These are phyloP conservation scores for Notechis scutatus DNA, from an alignment of 2,113 vertebrate genomes.

Conservation along the genomic window DNA sequence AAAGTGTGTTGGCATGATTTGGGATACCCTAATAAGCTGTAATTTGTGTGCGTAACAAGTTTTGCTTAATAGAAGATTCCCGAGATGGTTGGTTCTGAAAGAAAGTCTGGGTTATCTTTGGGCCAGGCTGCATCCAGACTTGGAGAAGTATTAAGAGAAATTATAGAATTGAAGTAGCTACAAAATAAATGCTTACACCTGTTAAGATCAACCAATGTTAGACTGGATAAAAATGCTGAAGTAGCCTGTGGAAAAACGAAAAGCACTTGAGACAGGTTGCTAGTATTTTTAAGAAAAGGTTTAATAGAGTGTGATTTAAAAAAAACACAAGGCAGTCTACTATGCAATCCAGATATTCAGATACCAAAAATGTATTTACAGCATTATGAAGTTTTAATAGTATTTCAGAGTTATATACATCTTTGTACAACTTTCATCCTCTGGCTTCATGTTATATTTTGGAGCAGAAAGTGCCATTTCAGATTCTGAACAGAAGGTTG, in stretches of 20 bases:
- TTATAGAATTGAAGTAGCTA: background rate
- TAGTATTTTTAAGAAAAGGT: background rate
- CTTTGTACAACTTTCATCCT: background rate
- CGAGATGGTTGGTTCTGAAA: background rate
- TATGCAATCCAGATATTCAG: background rate
- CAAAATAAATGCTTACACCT: background rate
- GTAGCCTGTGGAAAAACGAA: background rate
- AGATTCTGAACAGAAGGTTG: constrained; percentile 22
- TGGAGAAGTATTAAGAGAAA: background rate
- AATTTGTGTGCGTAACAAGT: background rate
- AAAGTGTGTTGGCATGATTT: background rate
- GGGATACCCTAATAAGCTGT: background rate
- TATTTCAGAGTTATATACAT: background rate
- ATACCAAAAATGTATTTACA: background rate
- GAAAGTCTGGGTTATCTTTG: background rate
- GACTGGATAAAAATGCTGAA: background rate
- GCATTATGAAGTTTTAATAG: background rate
- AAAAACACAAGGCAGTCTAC: background rate
- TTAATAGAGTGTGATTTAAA: background rate
- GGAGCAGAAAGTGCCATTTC: background rate
- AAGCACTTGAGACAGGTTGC: background rate
- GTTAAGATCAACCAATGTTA: background rate
- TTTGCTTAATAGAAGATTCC: background rate
- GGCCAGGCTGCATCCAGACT: background rate
- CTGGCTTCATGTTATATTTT: background rate